These are phyloP conservation scores for Drosophila trapezifrons DNA, from an alignment of 1,140 invertebrate genomes.

Conservation along the genomic window DNA sequence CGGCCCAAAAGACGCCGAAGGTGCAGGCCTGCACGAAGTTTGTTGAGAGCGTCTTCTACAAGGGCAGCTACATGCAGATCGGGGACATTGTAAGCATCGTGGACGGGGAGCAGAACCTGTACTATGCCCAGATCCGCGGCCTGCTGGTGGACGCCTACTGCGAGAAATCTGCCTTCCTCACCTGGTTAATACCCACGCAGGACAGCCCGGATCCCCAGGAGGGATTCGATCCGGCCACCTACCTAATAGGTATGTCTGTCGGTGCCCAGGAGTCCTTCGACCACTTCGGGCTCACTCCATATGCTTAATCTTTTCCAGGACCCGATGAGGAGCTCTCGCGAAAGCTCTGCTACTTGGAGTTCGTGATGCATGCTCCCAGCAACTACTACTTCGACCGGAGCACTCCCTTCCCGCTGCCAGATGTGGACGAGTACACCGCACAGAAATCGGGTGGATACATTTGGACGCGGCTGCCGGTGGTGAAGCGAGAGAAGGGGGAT, in stretches of 20 bases:
- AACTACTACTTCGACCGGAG: slow-evolving; percentile 93
- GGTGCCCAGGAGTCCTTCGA: too few species aligned
- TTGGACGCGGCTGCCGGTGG: slow-evolving; percentile 86
- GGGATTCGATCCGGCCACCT: slow-evolving; percentile 95
- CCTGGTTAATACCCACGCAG: slow-evolving; percentile 95
- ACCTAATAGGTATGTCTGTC: slow-evolving; percentile 88
- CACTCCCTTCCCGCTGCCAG: slow-evolving; percentile 89
- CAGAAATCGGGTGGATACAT: slow-evolving; percentile 87
- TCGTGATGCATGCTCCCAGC: slow-evolving; percentile 96
- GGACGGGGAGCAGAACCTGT: slow-evolving; percentile 90
- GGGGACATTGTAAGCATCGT: slow-evolving; percentile 95
- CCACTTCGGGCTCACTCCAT: neutral
- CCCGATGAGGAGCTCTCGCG: slow-evolving; percentile 95
- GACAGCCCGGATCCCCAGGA: slow-evolving; percentile 91
- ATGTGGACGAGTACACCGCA: slow-evolving; percentile 84
- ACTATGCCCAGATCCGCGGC: slow-evolving; percentile 95
- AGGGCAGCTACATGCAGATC: slow-evolving; percentile 94
- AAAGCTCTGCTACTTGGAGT: slow-evolving; percentile 94
- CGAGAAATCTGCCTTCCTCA: slow-evolving; percentile 96
- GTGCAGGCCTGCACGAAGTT: slow-evolving; percentile 92
- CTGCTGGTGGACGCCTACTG: slow-evolving; percentile 96
- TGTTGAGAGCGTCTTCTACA: slow-evolving; percentile 92
- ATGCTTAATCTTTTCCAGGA: slow-evolving; percentile 85
- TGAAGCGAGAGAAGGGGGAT: slow-evolving; percentile 61
- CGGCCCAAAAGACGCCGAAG: slow-evolving; percentile 91